Base-by-base conservation (phyloP, 1,140 invertebrate species). In the Anagrus nilaparvatae region DNA sequence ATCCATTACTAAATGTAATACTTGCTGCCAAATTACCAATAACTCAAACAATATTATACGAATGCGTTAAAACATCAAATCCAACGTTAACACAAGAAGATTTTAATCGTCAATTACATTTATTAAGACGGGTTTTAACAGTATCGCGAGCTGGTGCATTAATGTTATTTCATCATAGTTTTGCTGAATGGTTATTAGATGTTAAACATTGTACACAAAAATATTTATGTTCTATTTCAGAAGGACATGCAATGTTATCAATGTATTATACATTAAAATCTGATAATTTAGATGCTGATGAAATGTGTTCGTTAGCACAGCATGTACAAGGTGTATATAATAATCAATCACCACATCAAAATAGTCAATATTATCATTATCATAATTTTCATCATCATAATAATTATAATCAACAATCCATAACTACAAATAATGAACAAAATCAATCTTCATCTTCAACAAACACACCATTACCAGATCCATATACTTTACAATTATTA, bases 141-240 rank as follows among this genome's bases (percentile, higher is more conserved):
- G 70, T 76, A 4, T 67, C 75, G 42, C 78, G 67, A 64, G 70
- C 75, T 6, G 79, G 79, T 2, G 77, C 77, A 18, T 67, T 89
- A 40, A 78, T 82, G 49, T 69, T 90, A 3, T 89, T 92, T 61
- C 89, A 93, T 62, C 84, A 86, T 56, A 93, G 88, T 44, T 96
- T 96, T 62, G 82, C 89, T 7, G 86, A 91, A 55, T 97, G 92
- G 92, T 63, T 97, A 29, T 65, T 90, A 17, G 92, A 97, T 65
- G 91, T 96, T 0, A 97, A 97, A 65, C 91, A 96, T 55, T 95
- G 91, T 59, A 96, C 92, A 9, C 85, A 90, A 49, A 89, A 91
- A 53, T 97, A 91, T 62, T 69, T 96, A 29, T 95, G 91, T 59
- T 81, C 82, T 44, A 82, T 86, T 1, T 71, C 76, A 25, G 85